Evolutionary conservation across 2,888 invertebrate species (phyloP).

Genomic region (Lithophane ornitopus): DNA sequence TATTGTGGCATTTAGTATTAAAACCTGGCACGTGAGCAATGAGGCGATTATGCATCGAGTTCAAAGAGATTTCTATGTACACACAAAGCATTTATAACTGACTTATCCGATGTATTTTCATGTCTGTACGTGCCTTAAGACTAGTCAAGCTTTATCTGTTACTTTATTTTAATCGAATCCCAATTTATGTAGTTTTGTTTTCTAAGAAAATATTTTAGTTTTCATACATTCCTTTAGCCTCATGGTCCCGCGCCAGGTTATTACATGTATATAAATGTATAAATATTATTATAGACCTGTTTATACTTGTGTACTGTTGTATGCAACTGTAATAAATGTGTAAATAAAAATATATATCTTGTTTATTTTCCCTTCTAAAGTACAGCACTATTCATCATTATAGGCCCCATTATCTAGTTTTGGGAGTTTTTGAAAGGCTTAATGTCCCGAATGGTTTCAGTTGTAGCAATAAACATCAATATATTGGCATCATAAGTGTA

Average conservation of each 20-base stretch:
- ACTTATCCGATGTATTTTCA: conserved; percentile 35
- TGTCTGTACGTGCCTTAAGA: conserved; percentile 56
- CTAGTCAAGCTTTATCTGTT: conserved; percentile 69
- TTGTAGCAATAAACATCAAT: conserved; percentile 58
- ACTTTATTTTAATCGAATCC: conserved; percentile 39
- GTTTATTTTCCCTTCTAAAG: conserved; percentile 56
- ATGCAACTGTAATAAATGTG: conserved; percentile 88
- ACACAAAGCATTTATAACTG: conserved; percentile 42
- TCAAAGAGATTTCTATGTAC: conserved; percentile 56
- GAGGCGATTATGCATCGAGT: conserved; percentile 57
- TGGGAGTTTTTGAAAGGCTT: conserved; percentile 54
- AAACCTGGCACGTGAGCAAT: conserved; percentile 73
- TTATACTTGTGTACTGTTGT: conserved; percentile 87
- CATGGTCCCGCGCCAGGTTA: conserved; percentile 76
- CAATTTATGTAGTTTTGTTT: conserved; percentile 51
- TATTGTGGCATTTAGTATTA: conserved; percentile 81
- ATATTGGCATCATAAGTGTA: conserved; percentile 41
- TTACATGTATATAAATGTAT: conserved; percentile 82
- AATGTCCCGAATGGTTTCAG: conserved; percentile 42
- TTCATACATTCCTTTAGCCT: conserved; percentile 84
- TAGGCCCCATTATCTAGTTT: not conserved
- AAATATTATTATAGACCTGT: conserved; percentile 81
- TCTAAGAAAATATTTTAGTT: conserved; percentile 65
- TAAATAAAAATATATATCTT: conserved; percentile 78
- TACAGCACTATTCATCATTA: conserved; percentile 23